Conservation (phyloP, 2,888 invertebrate genomes). For the Prosopocoilus inquinatus region DNA sequence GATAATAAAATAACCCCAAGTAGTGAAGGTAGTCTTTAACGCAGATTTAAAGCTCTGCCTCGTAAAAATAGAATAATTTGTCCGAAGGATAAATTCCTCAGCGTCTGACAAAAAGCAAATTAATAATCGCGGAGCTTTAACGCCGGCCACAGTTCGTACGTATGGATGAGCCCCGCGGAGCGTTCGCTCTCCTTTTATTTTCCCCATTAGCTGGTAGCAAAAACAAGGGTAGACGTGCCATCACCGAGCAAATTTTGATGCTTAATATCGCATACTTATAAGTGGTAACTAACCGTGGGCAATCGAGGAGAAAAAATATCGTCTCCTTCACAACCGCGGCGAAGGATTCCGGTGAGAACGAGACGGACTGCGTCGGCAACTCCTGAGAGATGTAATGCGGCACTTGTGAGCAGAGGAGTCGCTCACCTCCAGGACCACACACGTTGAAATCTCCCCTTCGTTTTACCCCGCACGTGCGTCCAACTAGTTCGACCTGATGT, state of each 20-base stretch:
- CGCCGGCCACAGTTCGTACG: too few relatives aligned
- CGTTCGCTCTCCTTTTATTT: not conserved
- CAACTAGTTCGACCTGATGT: conserved; percentile 23
- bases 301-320: conserved; percentile 12
- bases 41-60: too few relatives aligned
- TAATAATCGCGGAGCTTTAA: too few relatives aligned
- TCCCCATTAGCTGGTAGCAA: conserved; percentile 4
- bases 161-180: not conserved
- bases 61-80: too few relatives aligned
- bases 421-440: conserved; percentile 50
- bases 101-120: too few relatives aligned
- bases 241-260: conserved; percentile 3
- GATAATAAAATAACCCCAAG: too few relatives aligned
- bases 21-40: too few relatives aligned
- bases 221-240: conserved; percentile 10
- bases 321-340: conserved; percentile 20
- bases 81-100: too few relatives aligned
- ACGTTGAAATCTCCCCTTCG: conserved; percentile 41
- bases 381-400: conserved; percentile 41
- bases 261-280: conserved; percentile 5
- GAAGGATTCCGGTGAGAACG: conserved; percentile 27
- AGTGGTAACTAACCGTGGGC: conserved; percentile 14
- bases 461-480: conserved; percentile 15
- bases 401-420: conserved; percentile 47
- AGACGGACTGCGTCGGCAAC: conserved; percentile 32